Base-by-base conservation (phyloP, 2,797 vertebrate species). In the Megaceryle alcyon region DNA sequence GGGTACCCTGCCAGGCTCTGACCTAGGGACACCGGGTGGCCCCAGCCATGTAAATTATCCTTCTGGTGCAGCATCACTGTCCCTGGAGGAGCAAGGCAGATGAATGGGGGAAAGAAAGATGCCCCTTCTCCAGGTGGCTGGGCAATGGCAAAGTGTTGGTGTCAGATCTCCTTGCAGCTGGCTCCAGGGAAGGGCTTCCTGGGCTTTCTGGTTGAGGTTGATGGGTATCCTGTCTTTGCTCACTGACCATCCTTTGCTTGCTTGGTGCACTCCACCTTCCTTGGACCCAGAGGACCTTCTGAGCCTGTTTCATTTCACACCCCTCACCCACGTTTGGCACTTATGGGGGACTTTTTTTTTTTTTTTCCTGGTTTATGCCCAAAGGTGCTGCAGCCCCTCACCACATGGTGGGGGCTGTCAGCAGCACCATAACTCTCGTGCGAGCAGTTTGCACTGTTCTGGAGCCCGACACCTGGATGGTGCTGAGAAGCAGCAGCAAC, bases 261-360 rank as follows among this genome's bases (percentile, higher is more conserved):
- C 57, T 76, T 59, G 22, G 12, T 56, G 5, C 26, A 39, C 9
- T 56, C 28, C 37, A 28, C 31, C 4, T 37, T 77, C 23, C n/a
- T 77, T 73, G 16, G 29, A 43, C 17, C 28, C 20, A 35, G 28
- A 65, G 16, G 11, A 82, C 56, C 43, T 91, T 53, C 44, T 1
- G 6, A 95, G 23, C 28, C 17, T 0, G 0, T 77, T 79, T 89
- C 6, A 10, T 77, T 79, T 89, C 6, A 10, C 2, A 1, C 48
- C 85, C 23, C 28, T 80, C 16, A 39, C 10, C 9, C 3, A 0
- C 0, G 0, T 68, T 64, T 43, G 14, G 20, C 57, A 29, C 53
- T 73, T 56, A 2, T 6, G 3, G 20, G 20, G 11, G 48, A 28
- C 3, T 35, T 35, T 23, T 61, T 35, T 64, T 71, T 64, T 20